phyloP scores from a whole-genome alignment of 2,797 vertebrate species.

The Enteromius mattozi region DNA sequence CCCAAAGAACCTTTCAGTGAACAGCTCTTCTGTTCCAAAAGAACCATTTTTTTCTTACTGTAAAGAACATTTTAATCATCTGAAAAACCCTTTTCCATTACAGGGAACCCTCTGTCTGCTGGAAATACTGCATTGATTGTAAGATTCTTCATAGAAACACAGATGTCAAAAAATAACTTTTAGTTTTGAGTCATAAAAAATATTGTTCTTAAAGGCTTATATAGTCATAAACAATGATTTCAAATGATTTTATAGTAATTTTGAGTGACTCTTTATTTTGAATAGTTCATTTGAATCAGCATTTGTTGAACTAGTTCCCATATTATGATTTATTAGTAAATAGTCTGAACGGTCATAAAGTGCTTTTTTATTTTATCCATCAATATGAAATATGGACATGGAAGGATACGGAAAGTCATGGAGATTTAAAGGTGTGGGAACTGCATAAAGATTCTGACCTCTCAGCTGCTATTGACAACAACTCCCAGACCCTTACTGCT shows the following conservation, averaged over 20 bases:
- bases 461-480: constrained; percentile 5
- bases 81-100: background rate
- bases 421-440: constrained; percentile 1
- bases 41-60: background rate
- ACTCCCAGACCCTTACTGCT: constrained; percentile 63
- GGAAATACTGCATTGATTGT: background rate
- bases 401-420: background rate
- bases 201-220: background rate
- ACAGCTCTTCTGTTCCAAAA: background rate
- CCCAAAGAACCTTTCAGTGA: background rate
- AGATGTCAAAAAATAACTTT: background rate
- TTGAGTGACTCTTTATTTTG: background rate
- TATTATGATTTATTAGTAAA: background rate
- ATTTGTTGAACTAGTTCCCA: background rate
- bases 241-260: background rate
- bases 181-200: background rate
- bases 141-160: background rate
- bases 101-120: background rate
- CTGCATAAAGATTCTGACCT: constrained; percentile 54
- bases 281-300: background rate
- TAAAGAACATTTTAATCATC: background rate
- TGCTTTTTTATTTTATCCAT: background rate
- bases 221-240: background rate
- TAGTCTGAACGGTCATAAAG: background rate
- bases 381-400: background rate